Conservation (phyloP, 2,888 invertebrate genomes). For the Macrostomum cliftonense region DNA sequence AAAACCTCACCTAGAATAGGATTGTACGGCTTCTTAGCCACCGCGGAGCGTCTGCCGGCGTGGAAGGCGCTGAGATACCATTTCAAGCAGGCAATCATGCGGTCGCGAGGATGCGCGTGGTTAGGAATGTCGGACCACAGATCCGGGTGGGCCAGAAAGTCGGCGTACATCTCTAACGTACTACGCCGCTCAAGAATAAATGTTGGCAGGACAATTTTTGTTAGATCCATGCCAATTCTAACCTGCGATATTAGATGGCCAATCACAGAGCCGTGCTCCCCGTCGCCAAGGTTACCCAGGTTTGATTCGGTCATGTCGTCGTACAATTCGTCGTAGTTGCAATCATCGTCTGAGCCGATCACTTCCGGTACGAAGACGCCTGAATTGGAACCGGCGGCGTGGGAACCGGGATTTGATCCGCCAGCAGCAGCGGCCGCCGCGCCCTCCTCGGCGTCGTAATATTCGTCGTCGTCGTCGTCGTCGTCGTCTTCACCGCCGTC, state of each 20-base stretch:
- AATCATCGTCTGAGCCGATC: too few relatives aligned
- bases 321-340: too few relatives aligned
- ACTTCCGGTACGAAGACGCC: too few relatives aligned
- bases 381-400: too few relatives aligned
- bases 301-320: too few relatives aligned
- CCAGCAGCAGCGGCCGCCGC: too few relatives aligned
- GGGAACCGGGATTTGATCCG: too few relatives aligned
- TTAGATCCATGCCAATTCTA: conserved; percentile 97
- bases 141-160: conserved; percentile 97
- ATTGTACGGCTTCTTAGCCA: conserved; percentile 90
- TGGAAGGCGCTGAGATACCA: conserved; percentile 98
- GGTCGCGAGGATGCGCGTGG: conserved; percentile 49
- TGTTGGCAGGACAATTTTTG: conserved; percentile 90
- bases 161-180: conserved; percentile 95
- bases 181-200: conserved; percentile 93
- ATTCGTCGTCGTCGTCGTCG: too few relatives aligned
- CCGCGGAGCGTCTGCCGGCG: conserved; percentile 83
- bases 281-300: too few relatives aligned
- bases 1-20: conserved; percentile 63
- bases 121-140: conserved; percentile 42
- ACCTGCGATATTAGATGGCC: conserved; percentile 75
- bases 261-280: conserved; percentile 72
- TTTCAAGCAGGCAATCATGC: conserved; percentile 76
- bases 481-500: too few relatives aligned
- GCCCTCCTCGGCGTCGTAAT: too few relatives aligned